Conservation (phyloP, 2,888 invertebrate genomes). For the Ditula angustiorana region DNA sequence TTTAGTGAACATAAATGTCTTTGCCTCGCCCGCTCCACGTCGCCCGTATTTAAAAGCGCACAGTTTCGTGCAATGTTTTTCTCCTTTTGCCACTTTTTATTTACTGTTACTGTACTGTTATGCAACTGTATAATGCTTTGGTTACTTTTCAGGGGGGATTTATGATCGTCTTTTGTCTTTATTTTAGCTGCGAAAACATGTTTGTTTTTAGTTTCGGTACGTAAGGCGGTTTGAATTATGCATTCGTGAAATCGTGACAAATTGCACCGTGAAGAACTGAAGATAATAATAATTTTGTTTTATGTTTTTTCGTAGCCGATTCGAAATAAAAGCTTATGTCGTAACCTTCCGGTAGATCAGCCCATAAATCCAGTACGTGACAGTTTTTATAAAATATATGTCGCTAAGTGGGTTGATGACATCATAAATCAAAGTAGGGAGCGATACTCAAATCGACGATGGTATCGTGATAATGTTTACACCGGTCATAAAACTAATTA, state of each 20-base stretch:
- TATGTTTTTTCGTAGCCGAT: conserved; percentile 2
- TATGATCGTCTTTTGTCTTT: conserved; percentile 81
- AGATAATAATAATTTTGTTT: conserved; percentile 18
- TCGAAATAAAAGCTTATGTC: conserved; percentile 15
- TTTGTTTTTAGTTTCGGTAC: conserved; percentile 70
- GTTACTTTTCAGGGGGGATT: conserved; percentile 82
- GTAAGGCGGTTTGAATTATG: conserved; percentile 62
- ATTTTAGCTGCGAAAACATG: conserved; percentile 75
- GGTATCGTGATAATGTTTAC: conserved; percentile 64
- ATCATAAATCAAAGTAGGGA: conserved; percentile 33
- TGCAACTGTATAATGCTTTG: conserved; percentile 84
- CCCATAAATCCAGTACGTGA: conserved; percentile 35
- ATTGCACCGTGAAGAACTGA: conserved; percentile 15
- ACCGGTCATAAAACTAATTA: conserved; percentile 61
- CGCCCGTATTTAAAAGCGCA: conserved; percentile 85
- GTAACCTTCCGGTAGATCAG: conserved; percentile 30
- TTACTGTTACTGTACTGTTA: conserved; percentile 82
- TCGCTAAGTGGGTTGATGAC: conserved; percentile 22
- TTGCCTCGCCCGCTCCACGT: conserved; percentile 83
- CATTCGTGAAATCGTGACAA: conserved; percentile 53
- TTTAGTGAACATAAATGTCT: conserved; percentile 87
- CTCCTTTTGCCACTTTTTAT: conserved; percentile 81
- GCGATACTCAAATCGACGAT: conserved; percentile 11
- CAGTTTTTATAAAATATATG: conserved; percentile 27
- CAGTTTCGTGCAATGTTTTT: conserved; percentile 81